phyloP scores from a whole-genome alignment of 2,888 invertebrate species.

The Sphaerophoria taeniata region DNA sequence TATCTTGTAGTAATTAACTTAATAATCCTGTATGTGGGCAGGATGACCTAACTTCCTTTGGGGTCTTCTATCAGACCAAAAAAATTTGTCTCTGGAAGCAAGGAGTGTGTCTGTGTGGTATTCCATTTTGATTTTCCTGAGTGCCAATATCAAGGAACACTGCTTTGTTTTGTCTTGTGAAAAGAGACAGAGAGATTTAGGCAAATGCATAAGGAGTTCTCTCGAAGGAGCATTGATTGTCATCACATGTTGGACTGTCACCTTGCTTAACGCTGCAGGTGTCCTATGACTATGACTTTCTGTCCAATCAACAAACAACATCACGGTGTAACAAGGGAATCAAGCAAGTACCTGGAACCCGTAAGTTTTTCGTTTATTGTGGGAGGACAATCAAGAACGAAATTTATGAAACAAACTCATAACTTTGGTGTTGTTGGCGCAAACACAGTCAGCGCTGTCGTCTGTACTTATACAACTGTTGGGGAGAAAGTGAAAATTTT shows the following conservation, averaged over 20 bases:
- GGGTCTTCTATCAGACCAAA: neutral
- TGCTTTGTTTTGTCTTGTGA: neutral
- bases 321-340: constrained; percentile 19
- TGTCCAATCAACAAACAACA: constrained; percentile 41
- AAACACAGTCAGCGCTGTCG: neutral
- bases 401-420: constrained; percentile 40
- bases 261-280: constrained; percentile 42
- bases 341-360: constrained; percentile 27
- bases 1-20: constrained; percentile 64
- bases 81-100: neutral
- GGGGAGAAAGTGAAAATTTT: too few relatives aligned
- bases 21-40: constrained; percentile 50
- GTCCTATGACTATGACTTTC: constrained; percentile 48
- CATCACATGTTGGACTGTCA: constrained; percentile 24
- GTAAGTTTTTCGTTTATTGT: constrained; percentile 38
- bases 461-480: too few relatives aligned
- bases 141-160: neutral
- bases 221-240: constrained; percentile 9
- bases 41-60: neutral
- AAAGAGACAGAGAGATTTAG: constrained; percentile 4
- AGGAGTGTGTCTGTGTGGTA: constrained; percentile 34
- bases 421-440: neutral
- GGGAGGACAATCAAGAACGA: neutral
- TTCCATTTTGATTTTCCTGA: neutral
- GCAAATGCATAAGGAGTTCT: constrained; percentile 9